Evolutionary conservation across 92 coral and sea anemone species (phyloP).

Genomic region (Palythoa caribaeorum): DNA sequence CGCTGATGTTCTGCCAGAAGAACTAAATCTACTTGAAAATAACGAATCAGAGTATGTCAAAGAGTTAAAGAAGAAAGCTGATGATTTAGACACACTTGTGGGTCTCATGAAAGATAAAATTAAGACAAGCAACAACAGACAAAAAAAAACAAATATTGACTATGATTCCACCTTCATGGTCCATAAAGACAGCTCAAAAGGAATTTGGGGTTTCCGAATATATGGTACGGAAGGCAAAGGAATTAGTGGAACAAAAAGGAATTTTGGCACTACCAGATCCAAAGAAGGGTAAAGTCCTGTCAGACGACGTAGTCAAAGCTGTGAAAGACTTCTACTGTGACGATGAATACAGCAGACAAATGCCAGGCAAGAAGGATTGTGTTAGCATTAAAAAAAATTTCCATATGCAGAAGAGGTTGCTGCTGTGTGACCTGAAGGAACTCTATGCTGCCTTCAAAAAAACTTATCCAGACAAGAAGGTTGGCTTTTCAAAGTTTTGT

Average conservation of each 20-base stretch:
- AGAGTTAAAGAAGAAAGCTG: too few relatives aligned
- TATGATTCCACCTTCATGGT: slow-evolving; percentile 51
- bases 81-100: too few relatives aligned
- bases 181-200: slow-evolving; percentile 30
- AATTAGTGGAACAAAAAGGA: slow-evolving; percentile 41
- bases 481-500: slow-evolving; percentile 54
- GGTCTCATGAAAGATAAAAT: too few relatives aligned
- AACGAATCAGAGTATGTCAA: too few relatives aligned
- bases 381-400: slow-evolving; percentile 36
- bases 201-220: slow-evolving; percentile 48
- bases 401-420: slow-evolving; percentile 46
- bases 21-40: too few relatives aligned
- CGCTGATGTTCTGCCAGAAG: too few relatives aligned
- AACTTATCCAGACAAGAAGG: slow-evolving; percentile 28
- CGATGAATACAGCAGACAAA: slow-evolving; percentile 5
- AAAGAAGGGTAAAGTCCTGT: neutral
- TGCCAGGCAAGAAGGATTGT: slow-evolving; percentile 47
- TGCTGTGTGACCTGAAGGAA: slow-evolving; percentile 45
- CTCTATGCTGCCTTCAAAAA: slow-evolving; percentile 37
- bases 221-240: slow-evolving; percentile 42
- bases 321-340: slow-evolving; percentile 8
- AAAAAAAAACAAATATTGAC: slow-evolving; percentile 35
- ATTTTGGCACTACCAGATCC: slow-evolving; percentile 41
- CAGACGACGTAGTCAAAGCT: neutral
- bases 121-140: slow-evolving; percentile 24